Evolutionary conservation across 2,888 invertebrate species (phyloP), one percentile per base, ranked within the genome.

Genomic region (Chydorus sphaericus): DNA sequence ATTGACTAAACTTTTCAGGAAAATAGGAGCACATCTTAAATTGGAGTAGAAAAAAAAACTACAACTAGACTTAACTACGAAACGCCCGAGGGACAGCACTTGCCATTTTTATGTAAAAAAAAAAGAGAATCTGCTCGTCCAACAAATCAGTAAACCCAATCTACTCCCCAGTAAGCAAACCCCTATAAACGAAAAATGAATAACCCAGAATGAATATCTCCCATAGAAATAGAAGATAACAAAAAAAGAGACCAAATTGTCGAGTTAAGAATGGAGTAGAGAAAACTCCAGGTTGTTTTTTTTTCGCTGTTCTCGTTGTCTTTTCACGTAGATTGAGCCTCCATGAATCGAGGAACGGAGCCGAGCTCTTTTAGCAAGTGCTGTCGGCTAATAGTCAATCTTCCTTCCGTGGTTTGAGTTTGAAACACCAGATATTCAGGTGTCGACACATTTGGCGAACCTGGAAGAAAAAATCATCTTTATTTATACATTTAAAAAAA

Each of bases 391-490:
- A 70, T 66, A 73, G 74, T 76, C 75, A 76, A 68, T 75, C 75
- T 59, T 75, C 75, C 59, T 68, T 67, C 59, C 70, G 68, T 61
- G 71, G 69, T 63, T 74, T 73, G 63, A 80, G 75, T 53, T 72
- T 71, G 75, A 94, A 93, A 72, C 91, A 91, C 64, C 83, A 74
- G 65, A 93, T 89, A 65, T 83, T 82, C 72, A 94, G 93, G 72
- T 94, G 91, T 60, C 80, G 76, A 69, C 93, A 93, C 92, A 94
- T 91, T 73, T 94, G 90, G 64, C 82, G 82, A n/a, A 94, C 91
- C 92, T 93, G 71, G 36, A 76, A 76, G 57, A 62, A 61, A 59
- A 63, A 62, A 60, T 58, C 56, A 59, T 48, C 44, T 8, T 1
- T 20, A 26, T 26, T 1, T 18, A 49, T 10, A 49, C 20, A 49